Conservation (phyloP, 2,797 vertebrate species). For the Pantherophis alleghaniensis region DNA sequence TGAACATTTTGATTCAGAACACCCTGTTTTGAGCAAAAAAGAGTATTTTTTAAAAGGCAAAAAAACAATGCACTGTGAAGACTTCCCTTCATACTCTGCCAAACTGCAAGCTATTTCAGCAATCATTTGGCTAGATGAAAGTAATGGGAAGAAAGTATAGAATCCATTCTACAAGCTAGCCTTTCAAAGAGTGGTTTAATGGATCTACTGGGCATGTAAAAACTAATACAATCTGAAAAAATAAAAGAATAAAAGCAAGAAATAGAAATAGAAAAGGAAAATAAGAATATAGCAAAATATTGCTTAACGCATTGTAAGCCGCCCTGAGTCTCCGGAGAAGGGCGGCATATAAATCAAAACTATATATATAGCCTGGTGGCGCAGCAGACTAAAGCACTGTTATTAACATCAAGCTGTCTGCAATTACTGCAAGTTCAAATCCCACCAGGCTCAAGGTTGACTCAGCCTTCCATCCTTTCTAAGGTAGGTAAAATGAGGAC, state of each 20-base stretch:
- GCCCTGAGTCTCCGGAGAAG: no score
- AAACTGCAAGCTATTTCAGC: conserved; percentile 22
- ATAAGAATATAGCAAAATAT: neutral
- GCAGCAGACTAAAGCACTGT: no score
- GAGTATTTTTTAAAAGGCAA: neutral
- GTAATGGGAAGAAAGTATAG: conserved; percentile 4
- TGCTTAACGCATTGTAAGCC: no score
- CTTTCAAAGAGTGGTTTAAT: conserved; percentile 28
- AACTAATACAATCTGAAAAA: neutral
- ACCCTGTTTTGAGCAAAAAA: neutral
- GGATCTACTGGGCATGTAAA: neutral
- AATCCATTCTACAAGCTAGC: conserved; percentile 16
- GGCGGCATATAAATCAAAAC: no score
- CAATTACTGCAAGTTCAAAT: no score
- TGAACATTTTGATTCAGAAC: neutral
- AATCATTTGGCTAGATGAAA: conserved; percentile 24
- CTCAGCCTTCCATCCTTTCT: no score
- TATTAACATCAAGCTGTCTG: no score
- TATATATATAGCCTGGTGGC: no score
- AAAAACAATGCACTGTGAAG: neutral
- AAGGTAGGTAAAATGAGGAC: no score
- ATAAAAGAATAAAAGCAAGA: neutral
- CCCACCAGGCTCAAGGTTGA: no score
- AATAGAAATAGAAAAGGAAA: neutral
- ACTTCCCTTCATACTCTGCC: neutral